Conservation (phyloP, 1,140 invertebrate genomes). For the Lordiphosa mommai region DNA sequence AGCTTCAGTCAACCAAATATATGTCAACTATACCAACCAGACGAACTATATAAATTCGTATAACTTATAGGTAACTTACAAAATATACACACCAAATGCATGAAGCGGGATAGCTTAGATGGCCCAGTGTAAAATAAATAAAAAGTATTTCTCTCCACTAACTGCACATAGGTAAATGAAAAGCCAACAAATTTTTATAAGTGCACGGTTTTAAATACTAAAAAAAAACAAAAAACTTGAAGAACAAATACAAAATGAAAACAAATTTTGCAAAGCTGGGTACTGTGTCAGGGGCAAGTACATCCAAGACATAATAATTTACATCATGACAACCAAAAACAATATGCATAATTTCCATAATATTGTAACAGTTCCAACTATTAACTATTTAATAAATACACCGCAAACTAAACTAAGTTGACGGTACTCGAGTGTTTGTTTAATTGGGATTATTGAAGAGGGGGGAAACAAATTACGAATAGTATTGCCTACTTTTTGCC, state of each 20-base stretch:
- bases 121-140: background rate
- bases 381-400: slow-evolving; percentile 60
- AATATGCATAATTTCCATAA: slow-evolving; percentile 50
- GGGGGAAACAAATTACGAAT: background rate
- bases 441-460: background rate
- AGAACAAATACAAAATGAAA: no score
- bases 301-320: slow-evolving; percentile 8
- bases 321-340: slow-evolving; percentile 32
- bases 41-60: slow-evolving; percentile 38
- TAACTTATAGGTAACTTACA: slow-evolving; percentile 44
- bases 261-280: slow-evolving; percentile 32
- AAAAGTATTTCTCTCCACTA: slow-evolving; percentile 21
- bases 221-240: slow-evolving; percentile 10
- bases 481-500: slow-evolving; percentile 15
- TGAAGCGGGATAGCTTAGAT: background rate
- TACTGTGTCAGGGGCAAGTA: slow-evolving; percentile 26
- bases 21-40: slow-evolving; percentile 46
- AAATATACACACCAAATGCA: slow-evolving; percentile 13
- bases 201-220: slow-evolving; percentile 14
- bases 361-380: slow-evolving; percentile 72
- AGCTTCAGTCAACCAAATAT: slow-evolving; percentile 46
- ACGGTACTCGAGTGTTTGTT: background rate
- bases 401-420: slow-evolving; percentile 39
- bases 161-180: slow-evolving; percentile 40
- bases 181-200: slow-evolving; percentile 27